Conservation (phyloP, 2,113 vertebrate species). For the Rhizomys pruinosus region DNA sequence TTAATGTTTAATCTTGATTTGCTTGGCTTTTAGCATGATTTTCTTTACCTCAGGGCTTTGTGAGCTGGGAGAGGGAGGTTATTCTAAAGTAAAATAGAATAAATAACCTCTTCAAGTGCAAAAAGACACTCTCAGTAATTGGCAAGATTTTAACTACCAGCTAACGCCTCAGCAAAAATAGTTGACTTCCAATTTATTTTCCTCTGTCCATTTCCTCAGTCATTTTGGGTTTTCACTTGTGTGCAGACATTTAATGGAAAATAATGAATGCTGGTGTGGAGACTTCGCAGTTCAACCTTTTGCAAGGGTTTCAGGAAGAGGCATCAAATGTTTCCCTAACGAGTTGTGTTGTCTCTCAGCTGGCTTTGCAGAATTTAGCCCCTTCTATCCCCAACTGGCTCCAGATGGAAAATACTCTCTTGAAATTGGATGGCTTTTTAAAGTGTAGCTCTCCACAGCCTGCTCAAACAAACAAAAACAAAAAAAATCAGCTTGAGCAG, state of each 20-base stretch:
- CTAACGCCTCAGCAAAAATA: conserved; percentile 55
- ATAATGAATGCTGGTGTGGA: conserved; percentile 47
- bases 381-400: conserved; percentile 59
- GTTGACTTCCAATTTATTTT: conserved; percentile 37
- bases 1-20: conserved; percentile 80
- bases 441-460: conserved; percentile 65
- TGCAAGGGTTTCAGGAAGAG: conserved; percentile 46
- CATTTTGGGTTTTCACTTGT: conserved; percentile 56
- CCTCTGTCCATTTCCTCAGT: conserved; percentile 60
- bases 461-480: conserved; percentile 53
- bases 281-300: conserved; percentile 51
- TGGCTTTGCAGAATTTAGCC: conserved; percentile 59
- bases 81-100: conserved; percentile 60
- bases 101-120: conserved; percentile 69
- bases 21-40: conserved; percentile 72
- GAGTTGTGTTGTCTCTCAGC: conserved; percentile 69
- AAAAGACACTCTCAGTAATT: conserved; percentile 56
- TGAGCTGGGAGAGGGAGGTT: conserved; percentile 36
- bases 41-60: conserved; percentile 44
- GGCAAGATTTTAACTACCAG: conserved; percentile 65
- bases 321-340: conserved; percentile 70
- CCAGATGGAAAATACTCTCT: conserved; percentile 79
- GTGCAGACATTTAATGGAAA: conserved; percentile 56
- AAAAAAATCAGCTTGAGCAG: conserved; percentile 54
- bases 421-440: conserved; percentile 75